These are phyloP conservation scores for Macrobrachium rosenbergii DNA, from an alignment of 1,140 invertebrate genomes.

Conservation along the genomic window DNA sequence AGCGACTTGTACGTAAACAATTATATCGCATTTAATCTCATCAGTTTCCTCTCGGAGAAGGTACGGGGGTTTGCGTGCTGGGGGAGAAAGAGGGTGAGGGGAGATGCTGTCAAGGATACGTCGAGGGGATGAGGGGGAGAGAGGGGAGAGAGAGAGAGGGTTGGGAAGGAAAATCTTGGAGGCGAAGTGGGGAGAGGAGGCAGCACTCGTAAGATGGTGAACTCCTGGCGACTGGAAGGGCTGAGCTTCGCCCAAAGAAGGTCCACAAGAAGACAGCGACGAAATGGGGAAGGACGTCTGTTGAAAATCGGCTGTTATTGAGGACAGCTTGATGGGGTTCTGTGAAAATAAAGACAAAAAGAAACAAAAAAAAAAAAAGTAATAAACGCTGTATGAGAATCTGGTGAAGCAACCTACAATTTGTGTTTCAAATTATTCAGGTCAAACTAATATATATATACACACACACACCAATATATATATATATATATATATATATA, in stretches of 20 bases:
- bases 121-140: background rate
- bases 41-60: background rate
- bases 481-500: constrained; percentile 5
- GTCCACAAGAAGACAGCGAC: too few species aligned
- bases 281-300: too few species aligned
- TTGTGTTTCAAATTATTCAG: background rate
- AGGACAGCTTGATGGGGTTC: too few species aligned
- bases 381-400: too few species aligned
- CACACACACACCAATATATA: background rate
- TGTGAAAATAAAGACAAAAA: too few species aligned
- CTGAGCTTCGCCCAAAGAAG: background rate
- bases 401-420: too few species aligned
- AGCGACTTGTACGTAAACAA: too few species aligned
- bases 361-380: too few species aligned
- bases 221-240: background rate
- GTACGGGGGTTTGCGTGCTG: background rate
- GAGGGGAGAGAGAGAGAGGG: background rate
- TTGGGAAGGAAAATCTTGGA: background rate
- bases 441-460: background rate
- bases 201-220: background rate
- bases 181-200: background rate
- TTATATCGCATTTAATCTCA: too few species aligned
- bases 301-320: too few species aligned
- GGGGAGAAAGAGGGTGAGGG: background rate
- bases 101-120: background rate